Percentiles rank a stretch among this genome's conserved stretches.
Evolutionary conservation across 2,797 vertebrate species (phyloP).

Genomic region (Chelon labrosus): DNA sequence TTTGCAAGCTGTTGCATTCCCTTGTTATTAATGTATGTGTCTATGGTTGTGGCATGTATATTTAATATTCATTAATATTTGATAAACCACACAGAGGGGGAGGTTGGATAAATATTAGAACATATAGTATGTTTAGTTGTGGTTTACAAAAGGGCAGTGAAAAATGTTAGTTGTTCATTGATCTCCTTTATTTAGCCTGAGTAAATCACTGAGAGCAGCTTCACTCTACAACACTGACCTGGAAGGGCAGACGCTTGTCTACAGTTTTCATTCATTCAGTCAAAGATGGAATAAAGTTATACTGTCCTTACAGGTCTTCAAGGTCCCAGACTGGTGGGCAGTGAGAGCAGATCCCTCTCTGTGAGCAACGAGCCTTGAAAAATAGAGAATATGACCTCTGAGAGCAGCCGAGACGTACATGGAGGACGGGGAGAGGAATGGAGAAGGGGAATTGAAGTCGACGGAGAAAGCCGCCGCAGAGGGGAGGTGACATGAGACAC

Average conservation of each 20-base stretch:
- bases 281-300: conserved; percentile 49
- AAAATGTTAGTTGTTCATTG: not conserved
- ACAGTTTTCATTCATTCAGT: conserved; percentile 19
- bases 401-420: conserved; percentile 54
- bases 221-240: not conserved
- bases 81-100: conserved; percentile 28
- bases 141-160: not conserved
- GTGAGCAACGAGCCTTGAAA: conserved; percentile 67
- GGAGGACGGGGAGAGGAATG: conserved; percentile 25
- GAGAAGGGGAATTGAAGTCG: conserved; percentile 50
- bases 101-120: conserved; percentile 17
- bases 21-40: conserved; percentile 18
- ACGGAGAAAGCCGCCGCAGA: conserved; percentile 27
- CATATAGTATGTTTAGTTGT: conserved; percentile 7
- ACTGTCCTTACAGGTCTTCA: conserved; percentile 57
- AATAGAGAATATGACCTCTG: conserved; percentile 65
- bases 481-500: conserved; percentile 42
- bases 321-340: conserved; percentile 65
- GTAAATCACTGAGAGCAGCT: not conserved
- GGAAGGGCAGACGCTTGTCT: conserved; percentile 1
- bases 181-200: not conserved
- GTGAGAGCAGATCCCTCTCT: conserved; percentile 51
- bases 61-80: conserved; percentile 64
- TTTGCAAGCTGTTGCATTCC: conserved; percentile 47
- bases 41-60: conserved; percentile 34